These are phyloP conservation scores for Cephonodes hylas DNA, from an alignment of 2,888 invertebrate species.

Conservation along the genomic window DNA sequence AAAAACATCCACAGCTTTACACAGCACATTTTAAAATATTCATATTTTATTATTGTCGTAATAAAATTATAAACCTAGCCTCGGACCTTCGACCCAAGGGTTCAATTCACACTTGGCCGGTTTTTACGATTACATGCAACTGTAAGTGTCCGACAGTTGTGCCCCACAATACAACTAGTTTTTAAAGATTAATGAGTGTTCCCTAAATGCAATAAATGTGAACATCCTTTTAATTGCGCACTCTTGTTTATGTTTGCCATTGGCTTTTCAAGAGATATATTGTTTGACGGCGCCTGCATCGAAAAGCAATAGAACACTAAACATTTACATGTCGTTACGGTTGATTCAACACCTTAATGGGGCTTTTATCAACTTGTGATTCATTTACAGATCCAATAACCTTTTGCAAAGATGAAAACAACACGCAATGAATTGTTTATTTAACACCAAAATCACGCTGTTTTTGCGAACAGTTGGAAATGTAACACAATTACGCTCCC, in stretches of 20 bases:
- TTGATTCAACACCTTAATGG: not conserved
- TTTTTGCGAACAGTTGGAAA: not conserved
- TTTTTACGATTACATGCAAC: no score
- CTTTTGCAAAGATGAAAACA: not conserved
- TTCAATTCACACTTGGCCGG: no score
- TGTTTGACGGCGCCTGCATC: not conserved
- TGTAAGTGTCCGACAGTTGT: no score
- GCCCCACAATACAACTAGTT: no score
- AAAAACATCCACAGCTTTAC: not conserved
- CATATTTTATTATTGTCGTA: no score
- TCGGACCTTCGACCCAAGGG: no score
- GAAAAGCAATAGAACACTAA: not conserved
- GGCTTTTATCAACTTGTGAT: constrained; percentile 10
- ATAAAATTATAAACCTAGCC: no score
- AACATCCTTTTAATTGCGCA: not conserved
- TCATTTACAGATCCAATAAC: not conserved
- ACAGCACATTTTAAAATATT: not conserved
- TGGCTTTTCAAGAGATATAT: not conserved
- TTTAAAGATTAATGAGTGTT: no score
- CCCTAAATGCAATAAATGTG: not conserved
- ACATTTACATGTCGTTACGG: not conserved
- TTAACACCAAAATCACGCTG: not conserved
- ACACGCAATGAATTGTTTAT: not conserved
- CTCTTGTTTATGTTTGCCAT: not conserved
- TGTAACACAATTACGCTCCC: not conserved